Evolutionary conservation across 92 coral and sea anemone genomes (phyloP), one percentile per base, ranked within the genome.

Genomic region (Porites lobata): DNA sequence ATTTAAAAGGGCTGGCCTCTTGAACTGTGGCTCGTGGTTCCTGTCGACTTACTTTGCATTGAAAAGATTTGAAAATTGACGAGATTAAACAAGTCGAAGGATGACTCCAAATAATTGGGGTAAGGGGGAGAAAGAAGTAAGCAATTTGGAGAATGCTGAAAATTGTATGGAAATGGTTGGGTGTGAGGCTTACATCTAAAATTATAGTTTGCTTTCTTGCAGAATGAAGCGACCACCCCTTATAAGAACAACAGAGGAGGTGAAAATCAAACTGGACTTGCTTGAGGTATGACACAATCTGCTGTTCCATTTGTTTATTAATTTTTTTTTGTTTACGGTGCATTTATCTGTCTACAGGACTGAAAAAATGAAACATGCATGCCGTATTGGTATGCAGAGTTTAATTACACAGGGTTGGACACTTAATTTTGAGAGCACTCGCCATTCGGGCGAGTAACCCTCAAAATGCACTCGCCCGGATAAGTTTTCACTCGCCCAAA

Each of bases 221-320:
- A 98, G 50, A 52, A 96, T 96, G 99, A 94, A 94, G 75, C 83
- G 98, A 92, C 99, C 99, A 66, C 99, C 99, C 8, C 91, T 96
- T 3, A 87, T 96, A 52, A 90, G 96, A 66, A 93, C 95, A 58
- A 88, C 90, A 75, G 99, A 96, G 15, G 99, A 96, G 77, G 98
- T 96, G 21, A 95, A 95, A 82, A 74, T 92, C 58, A 96, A 96
- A 77, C 85, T 93, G 81, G 93, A 96, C 15, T 93, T 96, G 18
- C 92, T 96, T 14, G 98, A 96, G 96, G 99, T 94, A 71, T 18
- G 91, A n/a, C 8, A n/a, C 12, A 47, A 38, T 38, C 21, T 38
- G 47, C 47, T 4, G 6, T 38, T 38, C 47, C 47, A 38, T 38
- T 11, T 54, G 7, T 17, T 22, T n/a, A 3, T 2, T n/a, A 10